phyloP scores from a whole-genome alignment of 92 coral and sea anemone genomes.

The Phenganax stokvisi region DNA sequence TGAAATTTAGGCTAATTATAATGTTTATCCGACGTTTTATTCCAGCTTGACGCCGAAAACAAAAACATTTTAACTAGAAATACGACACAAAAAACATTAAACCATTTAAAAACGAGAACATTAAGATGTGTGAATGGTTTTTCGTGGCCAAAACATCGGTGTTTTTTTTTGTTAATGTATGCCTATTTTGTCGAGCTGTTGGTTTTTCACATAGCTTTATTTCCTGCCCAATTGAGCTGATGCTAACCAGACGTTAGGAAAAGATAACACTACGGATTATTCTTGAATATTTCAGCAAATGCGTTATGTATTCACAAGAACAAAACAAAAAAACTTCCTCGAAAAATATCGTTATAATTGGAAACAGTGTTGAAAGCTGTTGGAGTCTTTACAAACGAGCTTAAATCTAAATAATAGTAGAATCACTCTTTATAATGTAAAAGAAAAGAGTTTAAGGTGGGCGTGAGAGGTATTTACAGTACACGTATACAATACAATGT shows the following conservation, averaged over 20 bases:
- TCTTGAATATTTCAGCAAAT: neutral
- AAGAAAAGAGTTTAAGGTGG: no score
- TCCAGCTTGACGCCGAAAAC: neutral
- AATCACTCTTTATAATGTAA: no score
- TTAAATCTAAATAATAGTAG: no score
- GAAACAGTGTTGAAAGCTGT: no score
- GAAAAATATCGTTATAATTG: no score
- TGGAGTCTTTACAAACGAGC: no score
- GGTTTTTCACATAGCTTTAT: slow-evolving; percentile 1
- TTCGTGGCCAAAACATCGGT: neutral
- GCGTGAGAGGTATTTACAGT: no score
- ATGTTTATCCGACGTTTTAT: slow-evolving; percentile 1
- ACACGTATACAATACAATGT: no score
- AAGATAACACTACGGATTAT: neutral
- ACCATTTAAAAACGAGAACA: neutral
- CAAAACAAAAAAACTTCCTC: no score
- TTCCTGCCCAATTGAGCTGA: neutral
- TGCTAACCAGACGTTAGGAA: slow-evolving; percentile 2
- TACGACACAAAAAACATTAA: neutral
- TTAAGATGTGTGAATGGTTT: neutral
- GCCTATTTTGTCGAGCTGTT: neutral
- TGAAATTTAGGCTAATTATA: neutral
- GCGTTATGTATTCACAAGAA: no score
- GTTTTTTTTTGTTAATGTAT: neutral
- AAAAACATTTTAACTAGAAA: neutral